A percentile compares a stretch with the other conserved stretches of the same genome.
These are phyloP conservation scores for Catharus bicknelli DNA, from an alignment of 2,113 vertebrate species.

Conservation along the genomic window DNA sequence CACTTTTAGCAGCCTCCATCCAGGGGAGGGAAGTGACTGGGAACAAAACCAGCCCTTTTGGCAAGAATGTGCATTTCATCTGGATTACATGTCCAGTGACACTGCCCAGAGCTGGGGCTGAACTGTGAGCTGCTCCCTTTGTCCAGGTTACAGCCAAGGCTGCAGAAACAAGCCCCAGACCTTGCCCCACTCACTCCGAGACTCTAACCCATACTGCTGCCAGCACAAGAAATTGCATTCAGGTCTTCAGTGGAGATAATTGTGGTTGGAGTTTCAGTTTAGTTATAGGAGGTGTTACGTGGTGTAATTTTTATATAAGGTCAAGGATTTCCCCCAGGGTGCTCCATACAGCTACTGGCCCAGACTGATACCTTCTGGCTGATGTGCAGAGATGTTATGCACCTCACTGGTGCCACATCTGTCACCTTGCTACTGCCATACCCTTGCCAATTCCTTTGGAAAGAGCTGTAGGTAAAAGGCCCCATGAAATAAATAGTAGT, in stretches of 20 bases:
- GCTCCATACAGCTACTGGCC: background rate
- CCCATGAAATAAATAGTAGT: background rate
- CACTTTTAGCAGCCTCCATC: background rate
- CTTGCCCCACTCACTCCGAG: fast-evolving
- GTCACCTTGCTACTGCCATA: background rate
- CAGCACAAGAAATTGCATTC: background rate
- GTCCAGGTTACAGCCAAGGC: background rate
- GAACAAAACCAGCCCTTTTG: background rate
- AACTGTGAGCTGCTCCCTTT: background rate
- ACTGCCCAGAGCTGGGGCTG: background rate
- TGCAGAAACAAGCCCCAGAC: background rate
- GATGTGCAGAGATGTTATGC: background rate
- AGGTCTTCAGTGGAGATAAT: background rate
- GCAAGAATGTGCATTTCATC: background rate
- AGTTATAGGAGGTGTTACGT: background rate
- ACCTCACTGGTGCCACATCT: background rate
- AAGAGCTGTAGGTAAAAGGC: background rate
- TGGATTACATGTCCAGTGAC: background rate
- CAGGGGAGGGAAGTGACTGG: background rate
- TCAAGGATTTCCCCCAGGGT: background rate
- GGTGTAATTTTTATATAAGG: background rate
- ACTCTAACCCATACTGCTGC: background rate
- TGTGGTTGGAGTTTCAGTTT: background rate
- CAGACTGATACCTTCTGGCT: fast-evolving
- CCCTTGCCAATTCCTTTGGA: background rate